phyloP scores from a whole-genome alignment of 2,888 invertebrate genomes.

The Gastrophysa polygoni region DNA sequence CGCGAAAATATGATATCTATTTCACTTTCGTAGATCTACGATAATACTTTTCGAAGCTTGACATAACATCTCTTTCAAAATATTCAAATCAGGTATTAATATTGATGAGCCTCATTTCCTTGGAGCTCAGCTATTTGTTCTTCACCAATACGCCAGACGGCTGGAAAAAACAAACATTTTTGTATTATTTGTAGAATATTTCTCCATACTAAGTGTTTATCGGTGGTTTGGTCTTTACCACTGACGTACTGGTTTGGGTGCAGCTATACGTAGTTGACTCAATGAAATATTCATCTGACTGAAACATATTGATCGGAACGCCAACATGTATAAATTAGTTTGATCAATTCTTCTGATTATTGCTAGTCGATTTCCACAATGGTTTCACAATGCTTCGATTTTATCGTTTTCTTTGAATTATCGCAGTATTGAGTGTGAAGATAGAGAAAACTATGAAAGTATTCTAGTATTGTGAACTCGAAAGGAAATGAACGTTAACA shows the following conservation, averaged over 20 bases:
- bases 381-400: not conserved
- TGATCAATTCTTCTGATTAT: not conserved
- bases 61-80: not conserved
- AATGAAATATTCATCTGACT: constrained; percentile 5
- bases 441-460: too few relatives aligned
- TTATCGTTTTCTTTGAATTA: not conserved
- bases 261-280: constrained; percentile 6
- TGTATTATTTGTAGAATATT: constrained; percentile 24
- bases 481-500: too few relatives aligned
- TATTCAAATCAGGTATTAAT: not conserved
- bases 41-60: not conserved
- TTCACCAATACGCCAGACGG: too few relatives aligned
- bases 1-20: not conserved
- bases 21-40: not conserved
- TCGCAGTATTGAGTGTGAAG: not conserved
- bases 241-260: constrained; percentile 16
- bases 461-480: too few relatives aligned
- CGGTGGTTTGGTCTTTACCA: constrained; percentile 2
- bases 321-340: not conserved
- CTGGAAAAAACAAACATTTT: constrained; percentile 22
- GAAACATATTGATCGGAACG: not conserved
- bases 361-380: not conserved
- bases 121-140: not conserved
- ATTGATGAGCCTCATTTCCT: not conserved
- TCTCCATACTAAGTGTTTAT: constrained; percentile 20